Conservation (phyloP, 1,140 invertebrate species). For the Musca domestica region DNA sequence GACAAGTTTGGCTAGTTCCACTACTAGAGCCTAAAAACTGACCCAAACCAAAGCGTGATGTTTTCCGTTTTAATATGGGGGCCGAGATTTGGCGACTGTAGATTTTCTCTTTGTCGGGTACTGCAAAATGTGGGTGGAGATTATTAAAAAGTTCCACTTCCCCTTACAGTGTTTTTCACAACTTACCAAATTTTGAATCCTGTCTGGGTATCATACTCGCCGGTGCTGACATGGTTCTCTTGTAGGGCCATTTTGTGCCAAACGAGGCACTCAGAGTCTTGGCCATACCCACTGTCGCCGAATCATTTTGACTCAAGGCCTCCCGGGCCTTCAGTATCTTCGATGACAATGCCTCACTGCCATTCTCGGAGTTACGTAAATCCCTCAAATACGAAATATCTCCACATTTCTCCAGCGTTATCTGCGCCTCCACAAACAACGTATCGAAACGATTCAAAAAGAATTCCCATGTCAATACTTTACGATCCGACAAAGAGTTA, state of each 20-base stretch:
- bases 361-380: slow-evolving; percentile 83
- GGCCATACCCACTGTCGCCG: slow-evolving; percentile 56
- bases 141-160: not conserved
- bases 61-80: slow-evolving; percentile 86
- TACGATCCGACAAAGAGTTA: slow-evolving; percentile 86
- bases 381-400: slow-evolving; percentile 84
- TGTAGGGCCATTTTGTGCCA: slow-evolving; percentile 92
- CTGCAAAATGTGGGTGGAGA: slow-evolving; percentile 26
- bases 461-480: slow-evolving; percentile 95
- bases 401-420: slow-evolving; percentile 78
- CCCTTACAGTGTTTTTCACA: not conserved
- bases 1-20: slow-evolving; percentile 39
- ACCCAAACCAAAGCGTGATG: slow-evolving; percentile 85
- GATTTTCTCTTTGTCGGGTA: slow-evolving; percentile 82
- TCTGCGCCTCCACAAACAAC: slow-evolving; percentile 92
- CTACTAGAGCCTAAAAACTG: slow-evolving; percentile 67
- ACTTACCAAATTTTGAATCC: slow-evolving; percentile 71
- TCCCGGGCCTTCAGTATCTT: slow-evolving; percentile 89
- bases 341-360: slow-evolving; percentile 82
- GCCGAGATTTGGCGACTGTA: slow-evolving; percentile 87
- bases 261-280: slow-evolving; percentile 88
- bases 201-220: slow-evolving; percentile 76
- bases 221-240: slow-evolving; percentile 88
- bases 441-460: slow-evolving; percentile 97
- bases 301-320: slow-evolving; percentile 72